Percentiles rank a stretch among this genome's conserved stretches.
phyloP scores from a whole-genome alignment of 2,113 vertebrate species.

The Toxotes jaculatrix region DNA sequence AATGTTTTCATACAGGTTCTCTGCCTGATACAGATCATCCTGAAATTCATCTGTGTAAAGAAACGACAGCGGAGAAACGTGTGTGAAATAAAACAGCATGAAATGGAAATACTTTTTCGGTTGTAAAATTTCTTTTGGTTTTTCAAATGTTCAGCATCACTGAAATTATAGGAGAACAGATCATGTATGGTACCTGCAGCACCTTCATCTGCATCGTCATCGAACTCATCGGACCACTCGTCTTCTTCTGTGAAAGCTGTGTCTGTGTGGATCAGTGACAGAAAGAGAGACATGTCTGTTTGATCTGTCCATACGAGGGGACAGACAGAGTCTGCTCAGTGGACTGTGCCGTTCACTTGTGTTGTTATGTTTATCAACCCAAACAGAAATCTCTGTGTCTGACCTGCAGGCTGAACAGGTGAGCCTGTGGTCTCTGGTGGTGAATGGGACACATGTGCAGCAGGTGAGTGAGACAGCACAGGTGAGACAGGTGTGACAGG shows the following conservation, averaged over 20 bases:
- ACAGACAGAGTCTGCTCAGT: no score
- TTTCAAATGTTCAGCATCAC: no score
- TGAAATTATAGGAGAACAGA: not conserved
- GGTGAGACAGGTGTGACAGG: constrained; percentile 31
- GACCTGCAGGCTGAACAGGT: constrained; percentile 46
- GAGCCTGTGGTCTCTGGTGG: not conserved
- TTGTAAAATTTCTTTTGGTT: no score
- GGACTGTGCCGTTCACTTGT: no score
- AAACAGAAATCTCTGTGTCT: not conserved
- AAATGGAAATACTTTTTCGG: no score
- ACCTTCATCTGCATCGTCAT: constrained; percentile 50
- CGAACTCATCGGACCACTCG: constrained; percentile 80
- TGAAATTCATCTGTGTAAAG: no score
- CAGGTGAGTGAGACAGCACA: not conserved
- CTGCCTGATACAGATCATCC: not conserved
- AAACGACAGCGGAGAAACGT: no score
- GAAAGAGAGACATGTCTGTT: not conserved
- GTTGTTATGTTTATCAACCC: no score
- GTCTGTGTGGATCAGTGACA: constrained; percentile 3
- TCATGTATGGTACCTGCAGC: constrained; percentile 17
- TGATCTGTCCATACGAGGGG: no score
- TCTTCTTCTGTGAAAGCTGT: constrained; percentile 9
- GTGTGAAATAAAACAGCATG: no score
- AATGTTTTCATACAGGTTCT: constrained; percentile 65
- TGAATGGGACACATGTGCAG: not conserved